Conservation (phyloP, 2,888 invertebrate genomes). For the Chesias legatella region DNA sequence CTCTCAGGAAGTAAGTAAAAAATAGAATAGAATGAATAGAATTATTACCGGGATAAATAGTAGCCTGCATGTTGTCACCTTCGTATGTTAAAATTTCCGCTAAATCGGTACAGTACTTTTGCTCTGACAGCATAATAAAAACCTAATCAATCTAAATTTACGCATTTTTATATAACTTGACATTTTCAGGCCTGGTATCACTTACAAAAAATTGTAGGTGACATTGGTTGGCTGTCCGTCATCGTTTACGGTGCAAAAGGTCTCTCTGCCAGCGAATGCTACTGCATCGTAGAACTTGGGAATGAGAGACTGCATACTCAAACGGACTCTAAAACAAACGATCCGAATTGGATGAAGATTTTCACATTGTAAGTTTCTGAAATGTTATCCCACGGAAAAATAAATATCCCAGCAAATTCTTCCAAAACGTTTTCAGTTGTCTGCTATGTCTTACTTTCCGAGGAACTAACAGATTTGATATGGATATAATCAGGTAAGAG, state of each 20-base stretch:
- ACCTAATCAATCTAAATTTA: not conserved
- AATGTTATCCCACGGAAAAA: not conserved
- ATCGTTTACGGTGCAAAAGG: conserved; percentile 92
- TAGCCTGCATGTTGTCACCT: too few species aligned
- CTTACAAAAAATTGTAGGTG: conserved; percentile 61
- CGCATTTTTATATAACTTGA: conserved; percentile 11
- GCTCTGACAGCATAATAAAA: not conserved
- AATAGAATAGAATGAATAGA: too few species aligned
- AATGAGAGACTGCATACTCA: conserved; percentile 97
- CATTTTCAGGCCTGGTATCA: conserved; percentile 69
- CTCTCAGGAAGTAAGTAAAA: too few species aligned
- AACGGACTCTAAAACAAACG: conserved; percentile 96
- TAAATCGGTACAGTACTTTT: too few species aligned
- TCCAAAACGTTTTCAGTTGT: not conserved
- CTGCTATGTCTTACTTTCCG: too few species aligned
- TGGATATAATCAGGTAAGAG: too few species aligned
- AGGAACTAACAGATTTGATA: too few species aligned
- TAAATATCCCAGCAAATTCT: not conserved
- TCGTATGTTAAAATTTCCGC: too few species aligned
- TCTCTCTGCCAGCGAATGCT: conserved; percentile 94
- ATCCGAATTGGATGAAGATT: conserved; percentile 98
- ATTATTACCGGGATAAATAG: too few species aligned
- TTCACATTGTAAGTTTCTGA: conserved; percentile 95
- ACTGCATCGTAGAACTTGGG: conserved; percentile 94
- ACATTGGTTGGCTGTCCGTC: conserved; percentile 94